Conservation (phyloP, 2,888 invertebrate genomes). For the Apamea epomidion region DNA sequence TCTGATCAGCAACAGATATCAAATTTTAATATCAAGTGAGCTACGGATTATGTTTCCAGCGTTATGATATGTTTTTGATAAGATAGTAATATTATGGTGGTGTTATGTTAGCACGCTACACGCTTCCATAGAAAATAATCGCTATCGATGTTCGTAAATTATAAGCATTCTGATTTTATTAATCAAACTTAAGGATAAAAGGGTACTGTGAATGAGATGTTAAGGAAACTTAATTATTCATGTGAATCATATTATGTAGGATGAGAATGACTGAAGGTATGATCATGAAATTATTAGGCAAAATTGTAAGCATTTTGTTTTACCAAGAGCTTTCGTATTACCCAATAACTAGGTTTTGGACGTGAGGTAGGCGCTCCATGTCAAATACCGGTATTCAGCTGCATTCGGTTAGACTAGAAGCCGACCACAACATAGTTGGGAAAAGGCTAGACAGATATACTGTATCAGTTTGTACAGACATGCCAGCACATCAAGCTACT, state of each 20-base stretch:
- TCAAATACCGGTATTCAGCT: neutral
- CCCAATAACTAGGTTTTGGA: neutral
- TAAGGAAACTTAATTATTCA: neutral
- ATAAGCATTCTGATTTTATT: conserved; percentile 23
- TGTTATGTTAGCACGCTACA: conserved; percentile 21
- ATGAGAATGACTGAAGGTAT: neutral
- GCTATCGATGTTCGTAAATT: conserved; percentile 24
- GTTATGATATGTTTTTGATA: conserved; percentile 42
- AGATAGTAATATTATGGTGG: conserved; percentile 39
- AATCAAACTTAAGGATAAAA: neutral
- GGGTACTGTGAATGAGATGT: neutral
- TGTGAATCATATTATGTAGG: neutral
- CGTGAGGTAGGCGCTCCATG: neutral
- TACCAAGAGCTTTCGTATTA: neutral
- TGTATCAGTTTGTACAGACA: too few species aligned
- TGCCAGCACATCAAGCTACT: too few species aligned
- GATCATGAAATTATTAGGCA: too few species aligned
- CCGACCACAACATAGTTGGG: neutral
- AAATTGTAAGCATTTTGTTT: neutral
- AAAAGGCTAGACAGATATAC: neutral
- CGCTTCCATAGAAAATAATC: conserved; percentile 9
- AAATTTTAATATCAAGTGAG: conserved; percentile 15
- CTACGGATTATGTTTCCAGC: conserved; percentile 40
- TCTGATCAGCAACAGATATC: conserved; percentile 6
- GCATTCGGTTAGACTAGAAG: neutral